A percentile compares a stretch with the other conserved stretches of the same genome.
Conservation (phyloP, 2,113 vertebrate genomes). For the Patagioenas fasciata region DNA sequence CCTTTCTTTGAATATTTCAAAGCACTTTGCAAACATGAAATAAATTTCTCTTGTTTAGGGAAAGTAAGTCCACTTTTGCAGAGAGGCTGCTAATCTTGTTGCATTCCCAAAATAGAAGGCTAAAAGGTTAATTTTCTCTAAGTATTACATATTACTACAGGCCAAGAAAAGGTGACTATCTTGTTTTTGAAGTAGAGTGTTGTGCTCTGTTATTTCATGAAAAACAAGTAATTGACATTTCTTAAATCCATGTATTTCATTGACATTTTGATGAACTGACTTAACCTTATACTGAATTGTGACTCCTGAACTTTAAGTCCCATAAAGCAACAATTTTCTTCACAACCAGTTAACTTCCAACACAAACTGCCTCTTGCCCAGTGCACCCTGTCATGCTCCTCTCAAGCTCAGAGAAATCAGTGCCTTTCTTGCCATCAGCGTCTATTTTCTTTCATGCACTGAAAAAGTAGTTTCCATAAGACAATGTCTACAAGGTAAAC, state of each 20-base stretch:
- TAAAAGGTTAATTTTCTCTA: neutral
- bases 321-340: neutral
- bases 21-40: neutral
- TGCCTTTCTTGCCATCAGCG: neutral
- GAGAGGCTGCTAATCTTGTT: neutral
- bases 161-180: neutral
- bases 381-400: neutral
- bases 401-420: neutral
- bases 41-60: neutral
- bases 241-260: slow-evolving; percentile 3
- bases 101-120: neutral
- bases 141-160: neutral
- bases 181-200: neutral
- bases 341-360: neutral
- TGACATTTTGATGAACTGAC: slow-evolving; percentile 47
- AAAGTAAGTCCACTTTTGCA: neutral
- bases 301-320: slow-evolving; percentile 25
- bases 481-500: neutral
- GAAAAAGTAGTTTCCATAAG: neutral
- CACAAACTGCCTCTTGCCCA: neutral
- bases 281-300: slow-evolving; percentile 4
- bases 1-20: neutral
- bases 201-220: neutral
- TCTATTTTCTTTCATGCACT: neutral
- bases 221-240: slow-evolving; percentile 47